Conservation (phyloP, 1,140 invertebrate genomes). For the Brachionus koreanus region DNA sequence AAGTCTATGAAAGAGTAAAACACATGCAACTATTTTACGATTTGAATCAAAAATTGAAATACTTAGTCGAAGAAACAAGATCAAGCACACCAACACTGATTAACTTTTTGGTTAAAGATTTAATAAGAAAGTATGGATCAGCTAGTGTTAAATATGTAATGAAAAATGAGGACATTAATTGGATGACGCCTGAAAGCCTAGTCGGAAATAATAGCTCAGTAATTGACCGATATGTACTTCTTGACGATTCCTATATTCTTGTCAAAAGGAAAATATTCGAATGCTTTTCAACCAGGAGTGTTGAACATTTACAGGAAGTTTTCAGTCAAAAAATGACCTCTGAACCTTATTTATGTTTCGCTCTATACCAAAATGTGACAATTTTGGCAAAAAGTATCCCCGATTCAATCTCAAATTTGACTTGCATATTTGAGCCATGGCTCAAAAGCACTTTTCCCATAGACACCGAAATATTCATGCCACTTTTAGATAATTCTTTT, state of each 20-base stretch:
- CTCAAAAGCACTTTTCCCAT: not conserved
- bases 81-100: not conserved
- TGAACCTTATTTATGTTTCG: conserved; percentile 43
- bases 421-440: conserved; percentile 20
- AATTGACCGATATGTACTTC: conserved; percentile 34
- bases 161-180: conserved; percentile 46
- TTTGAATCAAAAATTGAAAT: conserved; percentile 2
- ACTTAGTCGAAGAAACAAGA: not conserved
- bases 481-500: conserved; percentile 12
- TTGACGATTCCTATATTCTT: conserved; percentile 21
- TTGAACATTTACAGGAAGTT: not conserved
- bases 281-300: conserved; percentile 1
- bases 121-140: conserved; percentile 17
- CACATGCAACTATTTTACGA: not conserved
- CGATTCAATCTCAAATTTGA: not conserved
- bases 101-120: conserved; percentile 26
- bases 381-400: conserved; percentile 41
- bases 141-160: conserved; percentile 45
- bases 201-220: conserved; percentile 15
- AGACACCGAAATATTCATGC: not conserved
- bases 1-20: not conserved
- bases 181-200: conserved; percentile 44
- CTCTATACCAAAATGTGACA: conserved; percentile 48
- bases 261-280: conserved; percentile 7
- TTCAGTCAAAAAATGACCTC: not conserved